These are phyloP conservation scores for Penelope pileata DNA, from an alignment of 2,113 vertebrate genomes.

Conservation along the genomic window DNA sequence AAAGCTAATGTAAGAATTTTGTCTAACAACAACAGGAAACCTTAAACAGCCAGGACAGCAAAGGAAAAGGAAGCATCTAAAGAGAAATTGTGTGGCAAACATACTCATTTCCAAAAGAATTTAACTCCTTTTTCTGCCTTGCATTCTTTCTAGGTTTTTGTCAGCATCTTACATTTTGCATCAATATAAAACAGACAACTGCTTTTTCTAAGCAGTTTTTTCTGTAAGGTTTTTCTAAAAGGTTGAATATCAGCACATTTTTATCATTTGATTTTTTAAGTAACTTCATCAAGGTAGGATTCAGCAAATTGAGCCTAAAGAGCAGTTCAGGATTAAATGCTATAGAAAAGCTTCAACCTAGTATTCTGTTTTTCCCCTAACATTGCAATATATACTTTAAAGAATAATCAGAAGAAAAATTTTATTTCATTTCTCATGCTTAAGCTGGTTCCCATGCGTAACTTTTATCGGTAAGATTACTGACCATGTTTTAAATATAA, in stretches of 20 bases:
- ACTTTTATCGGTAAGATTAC: background rate
- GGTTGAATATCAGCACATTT: background rate
- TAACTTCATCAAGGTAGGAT: background rate
- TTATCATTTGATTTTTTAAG: background rate
- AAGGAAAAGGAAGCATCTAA: background rate
- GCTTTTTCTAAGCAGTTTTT: background rate
- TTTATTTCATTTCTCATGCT: background rate
- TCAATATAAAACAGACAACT: background rate
- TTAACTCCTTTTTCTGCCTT: background rate
- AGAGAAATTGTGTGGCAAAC: background rate
- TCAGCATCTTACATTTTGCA: background rate
- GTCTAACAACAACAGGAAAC: background rate
- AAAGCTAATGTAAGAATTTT: background rate
- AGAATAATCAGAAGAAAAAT: background rate
- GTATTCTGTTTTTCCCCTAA: background rate
- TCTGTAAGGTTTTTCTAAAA: no score
- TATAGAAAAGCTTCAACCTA: background rate
- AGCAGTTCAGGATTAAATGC: background rate
- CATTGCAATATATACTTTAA: background rate
- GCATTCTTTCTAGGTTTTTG: background rate
- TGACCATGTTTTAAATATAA: background rate
- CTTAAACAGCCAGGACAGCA: background rate
- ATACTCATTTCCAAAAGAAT: background rate
- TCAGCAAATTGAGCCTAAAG: slow-evolving; percentile 1
- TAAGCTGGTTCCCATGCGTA: background rate